Evolutionary conservation across 2,888 invertebrate genomes (phyloP).

Genomic region (Cosmopolites sordidus): DNA sequence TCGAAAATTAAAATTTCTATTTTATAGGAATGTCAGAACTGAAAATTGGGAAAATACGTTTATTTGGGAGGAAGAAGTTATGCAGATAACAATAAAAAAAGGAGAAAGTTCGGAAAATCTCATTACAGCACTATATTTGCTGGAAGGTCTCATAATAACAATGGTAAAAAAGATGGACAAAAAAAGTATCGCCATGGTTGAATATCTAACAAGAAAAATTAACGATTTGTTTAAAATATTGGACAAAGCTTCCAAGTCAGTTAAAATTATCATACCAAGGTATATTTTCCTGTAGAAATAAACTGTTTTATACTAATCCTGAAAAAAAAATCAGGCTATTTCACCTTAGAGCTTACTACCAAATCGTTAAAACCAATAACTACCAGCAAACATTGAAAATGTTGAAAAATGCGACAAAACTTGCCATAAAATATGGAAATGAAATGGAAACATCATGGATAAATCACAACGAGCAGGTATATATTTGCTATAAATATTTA

Average conservation of each 20-base stretch:
- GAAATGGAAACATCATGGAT: slow-evolving; percentile 51
- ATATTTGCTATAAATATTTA: too few relatives aligned
- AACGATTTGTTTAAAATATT: slow-evolving; percentile 37
- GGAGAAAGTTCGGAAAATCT: slow-evolving; percentile 30
- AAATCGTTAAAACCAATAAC: slow-evolving; percentile 49
- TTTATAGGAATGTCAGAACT: slow-evolving; percentile 53
- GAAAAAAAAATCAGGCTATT: slow-evolving; percentile 46
- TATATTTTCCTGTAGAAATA: slow-evolving; percentile 27
- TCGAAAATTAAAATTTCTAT: not conserved
- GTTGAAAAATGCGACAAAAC: slow-evolving; percentile 46
- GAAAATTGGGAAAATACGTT: slow-evolving; percentile 56
- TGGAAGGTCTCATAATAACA: slow-evolving; percentile 55
- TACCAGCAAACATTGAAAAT: slow-evolving; percentile 42
- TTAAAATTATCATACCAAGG: slow-evolving; percentile 45
- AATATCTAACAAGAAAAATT: slow-evolving; percentile 38
- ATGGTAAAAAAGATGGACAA: slow-evolving; percentile 48
- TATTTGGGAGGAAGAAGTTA: slow-evolving; percentile 53
- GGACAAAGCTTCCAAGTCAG: slow-evolving; percentile 35
- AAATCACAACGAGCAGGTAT: slow-evolving; percentile 53
- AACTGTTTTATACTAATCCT: not conserved
- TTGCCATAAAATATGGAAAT: slow-evolving; percentile 46
- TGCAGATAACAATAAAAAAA: slow-evolving; percentile 33
- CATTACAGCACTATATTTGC: slow-evolving; percentile 51
- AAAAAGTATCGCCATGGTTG: slow-evolving; percentile 36
- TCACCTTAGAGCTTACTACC: slow-evolving; percentile 54